Conservation (phyloP, 2,113 vertebrate species). For the Zonotrichia leucophrys region DNA sequence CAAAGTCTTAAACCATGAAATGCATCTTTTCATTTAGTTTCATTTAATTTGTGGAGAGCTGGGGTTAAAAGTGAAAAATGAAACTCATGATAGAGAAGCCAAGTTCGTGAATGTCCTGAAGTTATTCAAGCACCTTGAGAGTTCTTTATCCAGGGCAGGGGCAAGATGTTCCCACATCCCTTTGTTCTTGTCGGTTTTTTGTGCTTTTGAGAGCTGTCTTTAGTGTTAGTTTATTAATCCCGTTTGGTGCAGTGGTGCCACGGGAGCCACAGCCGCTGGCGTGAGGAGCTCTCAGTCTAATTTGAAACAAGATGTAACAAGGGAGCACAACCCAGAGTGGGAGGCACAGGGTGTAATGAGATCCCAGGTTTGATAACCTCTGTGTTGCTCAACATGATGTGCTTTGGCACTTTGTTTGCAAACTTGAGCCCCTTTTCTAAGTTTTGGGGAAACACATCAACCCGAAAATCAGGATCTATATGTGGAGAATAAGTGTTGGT, state of each 20-base stretch:
- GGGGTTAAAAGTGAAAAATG: background rate
- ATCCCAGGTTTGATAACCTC: background rate
- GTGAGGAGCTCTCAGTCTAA: background rate
- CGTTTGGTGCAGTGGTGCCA: conserved; percentile 9
- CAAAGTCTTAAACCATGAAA: background rate
- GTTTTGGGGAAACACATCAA: background rate
- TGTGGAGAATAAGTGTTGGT: background rate
- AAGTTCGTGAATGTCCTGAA: background rate
- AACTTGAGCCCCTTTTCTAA: background rate
- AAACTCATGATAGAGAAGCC: background rate
- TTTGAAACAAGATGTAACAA: conserved; percentile 59
- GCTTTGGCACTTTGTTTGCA: background rate
- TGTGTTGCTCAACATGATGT: background rate
- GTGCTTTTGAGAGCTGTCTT: background rate
- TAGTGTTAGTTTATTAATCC: background rate
- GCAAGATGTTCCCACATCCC: background rate
- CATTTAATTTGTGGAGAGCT: background rate
- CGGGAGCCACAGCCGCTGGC: conserved; percentile 3
- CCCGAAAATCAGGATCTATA: background rate
- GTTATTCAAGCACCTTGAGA: background rate
- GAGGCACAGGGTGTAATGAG: conserved; percentile 61
- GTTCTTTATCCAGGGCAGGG: background rate
- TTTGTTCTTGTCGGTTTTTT: background rate
- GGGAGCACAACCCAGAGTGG: background rate
- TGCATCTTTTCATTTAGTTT: background rate